These are phyloP conservation scores for Tupiocoris notatus DNA, from an alignment of 2,888 invertebrate genomes.

Conservation along the genomic window DNA sequence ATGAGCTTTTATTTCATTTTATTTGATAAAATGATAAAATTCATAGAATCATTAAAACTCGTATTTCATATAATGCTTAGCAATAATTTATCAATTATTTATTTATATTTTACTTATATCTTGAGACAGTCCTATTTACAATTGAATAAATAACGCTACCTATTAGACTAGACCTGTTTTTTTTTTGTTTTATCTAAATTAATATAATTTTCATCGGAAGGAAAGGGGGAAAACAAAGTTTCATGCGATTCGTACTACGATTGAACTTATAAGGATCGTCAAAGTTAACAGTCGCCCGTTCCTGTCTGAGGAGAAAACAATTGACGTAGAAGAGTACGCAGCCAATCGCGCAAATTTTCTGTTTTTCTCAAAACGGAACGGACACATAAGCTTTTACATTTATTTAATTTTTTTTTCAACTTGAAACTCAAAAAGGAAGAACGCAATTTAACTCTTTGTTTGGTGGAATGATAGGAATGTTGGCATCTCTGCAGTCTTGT, in stretches of 20 bases:
- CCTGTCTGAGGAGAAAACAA: no score
- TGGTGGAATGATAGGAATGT: slow-evolving; percentile 39
- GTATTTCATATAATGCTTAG: slow-evolving; percentile 21
- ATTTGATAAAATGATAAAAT: slow-evolving; percentile 22
- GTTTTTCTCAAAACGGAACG: no score
- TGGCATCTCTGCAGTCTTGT: slow-evolving; percentile 41
- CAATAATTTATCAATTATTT: slow-evolving; percentile 36
- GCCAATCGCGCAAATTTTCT: no score
- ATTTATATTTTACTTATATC: slow-evolving; percentile 33
- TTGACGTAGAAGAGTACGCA: no score
- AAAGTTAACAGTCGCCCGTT: no score
- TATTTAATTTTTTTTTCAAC: no score
- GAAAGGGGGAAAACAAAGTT: neutral
- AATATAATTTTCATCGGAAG: neutral
- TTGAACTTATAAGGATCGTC: neutral
- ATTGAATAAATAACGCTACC: slow-evolving; percentile 40
- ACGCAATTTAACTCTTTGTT: neutral
- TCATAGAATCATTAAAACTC: slow-evolving; percentile 33
- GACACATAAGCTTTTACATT: no score
- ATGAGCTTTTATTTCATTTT: slow-evolving; percentile 32
- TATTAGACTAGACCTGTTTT: slow-evolving; percentile 28
- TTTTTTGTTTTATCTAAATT: slow-evolving; percentile 3
- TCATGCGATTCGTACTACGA: neutral
- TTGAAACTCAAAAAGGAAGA: neutral
- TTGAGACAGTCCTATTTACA: slow-evolving; percentile 42